phyloP scores from a whole-genome alignment of 1,140 invertebrate genomes.

The Drosophila auraria region DNA sequence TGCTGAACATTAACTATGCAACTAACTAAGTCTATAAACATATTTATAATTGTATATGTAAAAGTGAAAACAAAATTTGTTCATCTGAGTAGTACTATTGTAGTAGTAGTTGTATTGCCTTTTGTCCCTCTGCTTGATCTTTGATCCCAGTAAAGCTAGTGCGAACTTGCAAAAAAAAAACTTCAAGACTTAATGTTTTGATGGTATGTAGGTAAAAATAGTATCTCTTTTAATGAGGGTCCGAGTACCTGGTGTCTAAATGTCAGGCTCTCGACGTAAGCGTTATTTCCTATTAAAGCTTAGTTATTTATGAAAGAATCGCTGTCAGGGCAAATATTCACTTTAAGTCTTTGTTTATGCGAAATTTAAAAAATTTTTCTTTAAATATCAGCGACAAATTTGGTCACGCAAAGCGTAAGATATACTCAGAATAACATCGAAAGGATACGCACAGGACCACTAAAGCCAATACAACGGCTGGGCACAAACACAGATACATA shows the following conservation, averaged over 20 bases:
- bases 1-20: neutral
- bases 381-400: conserved; percentile 52
- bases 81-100: neutral
- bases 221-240: no score
- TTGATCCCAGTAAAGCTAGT: no score
- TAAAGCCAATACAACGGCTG: conserved; percentile 9
- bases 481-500: conserved; percentile 21
- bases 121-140: no score
- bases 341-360: neutral
- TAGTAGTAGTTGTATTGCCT: no score
- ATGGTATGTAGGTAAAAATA: no score
- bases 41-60: neutral
- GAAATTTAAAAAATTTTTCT: conserved; percentile 57
- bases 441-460: conserved; percentile 37
- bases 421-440: conserved; percentile 23
- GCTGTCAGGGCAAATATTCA: neutral
- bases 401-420: conserved; percentile 13
- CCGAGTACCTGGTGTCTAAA: neutral
- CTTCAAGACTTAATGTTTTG: neutral
- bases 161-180: neutral
- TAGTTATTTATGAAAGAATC: neutral
- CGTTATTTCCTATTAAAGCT: neutral
- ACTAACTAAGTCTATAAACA: neutral
- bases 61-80: neutral
- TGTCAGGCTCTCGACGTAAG: neutral